Conservation (phyloP, 2,888 invertebrate species). For the Polymixis flavicincta region DNA sequence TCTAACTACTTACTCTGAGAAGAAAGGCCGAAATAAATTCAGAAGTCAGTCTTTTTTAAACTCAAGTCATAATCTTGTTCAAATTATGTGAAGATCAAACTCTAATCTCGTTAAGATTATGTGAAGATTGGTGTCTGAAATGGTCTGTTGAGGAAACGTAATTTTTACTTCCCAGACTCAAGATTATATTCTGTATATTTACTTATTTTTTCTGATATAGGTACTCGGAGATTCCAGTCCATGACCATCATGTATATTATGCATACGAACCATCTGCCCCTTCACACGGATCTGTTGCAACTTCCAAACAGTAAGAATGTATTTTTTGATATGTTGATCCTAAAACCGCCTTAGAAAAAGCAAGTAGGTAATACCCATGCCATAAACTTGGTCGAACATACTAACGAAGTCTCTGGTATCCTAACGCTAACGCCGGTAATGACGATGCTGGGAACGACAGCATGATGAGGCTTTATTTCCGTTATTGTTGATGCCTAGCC, state of each 20-base stretch:
- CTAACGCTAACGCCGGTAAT: background rate
- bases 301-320: constrained; percentile 82
- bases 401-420: background rate
- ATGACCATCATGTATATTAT: constrained; percentile 82
- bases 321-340: constrained; percentile 8
- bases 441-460: background rate
- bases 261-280: constrained; percentile 81
- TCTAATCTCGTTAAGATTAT: too few species aligned
- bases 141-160: background rate
- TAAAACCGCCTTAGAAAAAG: constrained; percentile 10
- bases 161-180: constrained; percentile 3
- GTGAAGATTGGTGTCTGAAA: too few species aligned
- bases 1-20: too few species aligned
- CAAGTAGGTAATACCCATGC: background rate
- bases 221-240: constrained; percentile 80
- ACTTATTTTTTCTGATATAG: constrained; percentile 64
- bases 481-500: too few species aligned
- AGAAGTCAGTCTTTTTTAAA: too few species aligned
- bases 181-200: background rate
- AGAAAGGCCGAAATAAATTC: too few species aligned
- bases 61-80: too few species aligned
- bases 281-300: constrained; percentile 73
- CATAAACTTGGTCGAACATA: background rate
- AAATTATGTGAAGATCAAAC: too few species aligned
- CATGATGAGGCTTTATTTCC: background rate